Percentiles rank a stretch among this genome's conserved stretches.
phyloP scores from a whole-genome alignment of 2,113 vertebrate genomes.

The Hipposideros armiger region DNA sequence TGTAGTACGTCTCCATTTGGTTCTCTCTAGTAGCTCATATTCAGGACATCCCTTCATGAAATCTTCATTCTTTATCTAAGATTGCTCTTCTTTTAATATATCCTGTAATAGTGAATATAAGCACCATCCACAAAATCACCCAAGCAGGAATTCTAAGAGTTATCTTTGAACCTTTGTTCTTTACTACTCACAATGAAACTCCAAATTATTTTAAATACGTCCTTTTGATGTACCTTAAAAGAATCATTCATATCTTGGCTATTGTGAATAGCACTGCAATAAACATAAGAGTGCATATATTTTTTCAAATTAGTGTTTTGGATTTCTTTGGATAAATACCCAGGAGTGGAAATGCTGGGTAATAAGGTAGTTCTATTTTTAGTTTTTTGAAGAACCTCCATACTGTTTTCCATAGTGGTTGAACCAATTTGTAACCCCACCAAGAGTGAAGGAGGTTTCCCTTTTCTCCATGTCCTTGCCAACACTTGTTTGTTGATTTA shows the following conservation, averaged over 20 bases:
- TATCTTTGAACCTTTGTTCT: neutral
- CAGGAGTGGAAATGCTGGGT: too few relatives aligned
- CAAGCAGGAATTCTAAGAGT: neutral
- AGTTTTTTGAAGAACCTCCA: too few relatives aligned
- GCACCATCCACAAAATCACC: neutral
- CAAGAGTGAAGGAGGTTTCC: too few relatives aligned
- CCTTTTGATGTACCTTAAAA: neutral
- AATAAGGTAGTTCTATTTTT: too few relatives aligned
- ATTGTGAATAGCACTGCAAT: too few relatives aligned
- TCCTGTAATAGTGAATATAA: neutral
- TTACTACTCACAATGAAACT: neutral
- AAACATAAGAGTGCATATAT: too few relatives aligned
- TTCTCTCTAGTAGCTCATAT: neutral
- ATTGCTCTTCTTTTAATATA: neutral
- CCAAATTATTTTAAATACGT: neutral
- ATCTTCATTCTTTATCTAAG: neutral
- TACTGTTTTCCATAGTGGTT: too few relatives aligned
- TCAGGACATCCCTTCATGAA: neutral
- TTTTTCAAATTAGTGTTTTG: too few relatives aligned
- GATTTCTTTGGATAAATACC: too few relatives aligned
- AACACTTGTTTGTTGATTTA: too few relatives aligned
- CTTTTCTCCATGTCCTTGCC: too few relatives aligned
- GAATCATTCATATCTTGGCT: neutral
- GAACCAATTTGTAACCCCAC: too few relatives aligned
- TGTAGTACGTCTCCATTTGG: neutral